Conservation (phyloP, 2,797 vertebrate genomes). For the Sebastes flavidus region DNA sequence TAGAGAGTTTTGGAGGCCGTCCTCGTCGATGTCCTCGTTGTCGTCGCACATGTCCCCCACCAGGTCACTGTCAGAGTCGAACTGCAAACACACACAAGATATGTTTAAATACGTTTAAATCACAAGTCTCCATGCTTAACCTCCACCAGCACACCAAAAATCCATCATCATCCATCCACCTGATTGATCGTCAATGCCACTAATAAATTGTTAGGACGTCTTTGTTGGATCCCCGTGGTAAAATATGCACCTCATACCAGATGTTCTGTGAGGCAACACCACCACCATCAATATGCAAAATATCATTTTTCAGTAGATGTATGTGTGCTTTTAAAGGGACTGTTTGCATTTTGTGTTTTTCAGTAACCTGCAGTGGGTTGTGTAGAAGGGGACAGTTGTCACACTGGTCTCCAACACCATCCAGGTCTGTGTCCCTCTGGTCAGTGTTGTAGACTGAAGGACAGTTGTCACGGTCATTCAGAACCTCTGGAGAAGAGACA, state of each 20-base stretch:
- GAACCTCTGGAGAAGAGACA: conserved; percentile 81
- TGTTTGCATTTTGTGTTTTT: neutral
- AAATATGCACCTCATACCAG: neutral
- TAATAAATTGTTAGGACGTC: neutral
- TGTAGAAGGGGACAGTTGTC: conserved; percentile 96
- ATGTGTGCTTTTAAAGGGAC: neutral
- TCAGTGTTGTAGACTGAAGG: conserved; percentile 95
- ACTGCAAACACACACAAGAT: conserved; percentile 69
- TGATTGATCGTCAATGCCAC: neutral
- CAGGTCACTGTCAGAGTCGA: conserved; percentile 92
- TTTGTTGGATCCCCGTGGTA: neutral
- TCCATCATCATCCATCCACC: neutral
- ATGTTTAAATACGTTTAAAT: neutral
- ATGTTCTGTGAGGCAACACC: neutral
- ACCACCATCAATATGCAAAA: neutral
- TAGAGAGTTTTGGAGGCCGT: conserved; percentile 95
- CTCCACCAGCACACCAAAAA: neutral
- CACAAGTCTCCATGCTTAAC: neutral
- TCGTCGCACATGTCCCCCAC: conserved; percentile 95
- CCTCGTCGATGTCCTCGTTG: conserved; percentile 95
- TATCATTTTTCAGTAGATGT: neutral
- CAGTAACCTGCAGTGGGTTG: conserved; percentile 91
- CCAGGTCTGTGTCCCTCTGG: conserved; percentile 93
- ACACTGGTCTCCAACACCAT: conserved; percentile 96
- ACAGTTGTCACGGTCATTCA: conserved; percentile 95